Conservation (phyloP, 2,797 vertebrate genomes). For the Echeneis naucrates region DNA sequence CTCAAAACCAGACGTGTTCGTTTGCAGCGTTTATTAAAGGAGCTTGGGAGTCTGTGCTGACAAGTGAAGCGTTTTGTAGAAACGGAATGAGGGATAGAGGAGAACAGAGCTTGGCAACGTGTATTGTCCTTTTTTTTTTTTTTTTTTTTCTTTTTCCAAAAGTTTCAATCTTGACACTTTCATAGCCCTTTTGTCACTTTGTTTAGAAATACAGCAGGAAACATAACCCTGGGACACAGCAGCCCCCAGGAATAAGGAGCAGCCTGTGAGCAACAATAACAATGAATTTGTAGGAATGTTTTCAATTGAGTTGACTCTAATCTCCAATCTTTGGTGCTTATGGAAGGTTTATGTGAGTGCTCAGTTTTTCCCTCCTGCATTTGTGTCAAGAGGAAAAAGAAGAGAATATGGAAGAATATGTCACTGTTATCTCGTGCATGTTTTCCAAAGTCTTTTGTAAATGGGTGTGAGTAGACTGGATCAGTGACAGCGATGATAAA, state of each 20-base stretch:
- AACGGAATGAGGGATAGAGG: conserved; percentile 69
- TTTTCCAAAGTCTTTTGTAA: no score
- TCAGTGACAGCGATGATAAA: no score
- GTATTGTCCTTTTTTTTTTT: conserved; percentile 73
- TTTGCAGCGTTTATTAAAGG: conserved; percentile 83
- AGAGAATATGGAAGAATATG: no score
- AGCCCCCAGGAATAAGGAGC: conserved; percentile 55
- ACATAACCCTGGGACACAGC: conserved; percentile 51
- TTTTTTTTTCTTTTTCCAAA: no score
- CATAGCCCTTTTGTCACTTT: conserved; percentile 62
- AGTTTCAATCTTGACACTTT: conserved; percentile 71
- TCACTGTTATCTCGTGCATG: no score
- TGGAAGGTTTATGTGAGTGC: conserved; percentile 1
- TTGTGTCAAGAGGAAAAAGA: not conserved
- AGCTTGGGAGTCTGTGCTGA: conserved; percentile 77
- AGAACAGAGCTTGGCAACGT: conserved; percentile 62
- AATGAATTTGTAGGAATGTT: conserved; percentile 32
- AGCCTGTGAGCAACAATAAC: conserved; percentile 57
- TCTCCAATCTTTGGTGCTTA: conserved; percentile 12
- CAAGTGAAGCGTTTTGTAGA: conserved; percentile 81
- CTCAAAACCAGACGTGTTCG: conserved; percentile 80
- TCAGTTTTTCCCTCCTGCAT: conserved; percentile 9
- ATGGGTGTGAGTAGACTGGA: no score
- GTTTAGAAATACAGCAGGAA: conserved; percentile 71
- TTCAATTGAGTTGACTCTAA: conserved; percentile 32